A percentile compares a stretch with the other conserved stretches of the same genome.
Conservation (phyloP, 2,113 vertebrate genomes). For the human (Homo sapiens) region GRCh38 chr5:5914501-5915000, state of each 20-base stretch:
- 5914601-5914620: accelerated
- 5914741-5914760: background rate
- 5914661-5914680: accelerated
- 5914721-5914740: background rate
- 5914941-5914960: background rate
- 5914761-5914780: background rate
- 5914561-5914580: background rate
- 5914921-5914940: background rate
- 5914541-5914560: background rate
- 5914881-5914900: background rate
- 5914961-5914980: too few relatives aligned
- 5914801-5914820: background rate
- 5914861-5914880: background rate
- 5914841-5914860: background rate
- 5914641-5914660: background rate
- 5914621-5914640: too few relatives aligned
- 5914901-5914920: background rate
- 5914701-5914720: background rate
- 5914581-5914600: background rate
- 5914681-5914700: background rate
- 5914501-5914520: background rate
- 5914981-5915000: background rate
- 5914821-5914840: background rate
- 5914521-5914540: background rate
- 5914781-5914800: background rate